A percentile compares a stretch with the other conserved stretches of the same genome.
Evolutionary conservation across 2,888 invertebrate genomes (phyloP).

Genomic region (Serrognathus titanus): DNA sequence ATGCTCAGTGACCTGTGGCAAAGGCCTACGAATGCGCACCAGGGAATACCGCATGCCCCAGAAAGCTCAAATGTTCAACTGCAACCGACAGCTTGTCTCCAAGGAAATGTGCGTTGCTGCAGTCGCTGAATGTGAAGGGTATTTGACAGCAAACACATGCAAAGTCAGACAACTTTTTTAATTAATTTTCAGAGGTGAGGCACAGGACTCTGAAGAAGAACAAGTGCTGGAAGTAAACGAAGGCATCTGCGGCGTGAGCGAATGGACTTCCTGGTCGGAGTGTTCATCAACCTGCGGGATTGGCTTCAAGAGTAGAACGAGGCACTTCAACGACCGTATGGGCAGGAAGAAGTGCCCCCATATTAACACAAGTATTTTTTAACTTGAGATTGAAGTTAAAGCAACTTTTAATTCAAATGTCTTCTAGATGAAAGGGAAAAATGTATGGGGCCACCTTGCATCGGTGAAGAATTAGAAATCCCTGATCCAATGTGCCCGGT

Average conservation of each 20-base stretch:
- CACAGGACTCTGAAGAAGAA: conserved; percentile 26
- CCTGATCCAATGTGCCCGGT: conserved; percentile 69
- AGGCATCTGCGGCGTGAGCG: conserved; percentile 63
- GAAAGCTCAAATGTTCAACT: conserved; percentile 68
- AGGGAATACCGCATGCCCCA: conserved; percentile 68
- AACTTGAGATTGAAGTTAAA: no score
- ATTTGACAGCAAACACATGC: conserved; percentile 41
- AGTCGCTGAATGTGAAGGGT: conserved; percentile 69
- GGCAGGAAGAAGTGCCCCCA: conserved; percentile 81
- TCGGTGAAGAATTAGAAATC: conserved; percentile 53
- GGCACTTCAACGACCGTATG: conserved; percentile 71
- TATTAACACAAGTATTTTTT: conserved; percentile 55
- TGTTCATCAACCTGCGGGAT: conserved; percentile 84
- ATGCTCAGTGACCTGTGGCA: conserved; percentile 85
- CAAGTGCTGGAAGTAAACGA: conserved; percentile 36
- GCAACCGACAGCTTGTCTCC: conserved; percentile 71
- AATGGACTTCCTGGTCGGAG: conserved; percentile 80
- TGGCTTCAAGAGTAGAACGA: conserved; percentile 70
- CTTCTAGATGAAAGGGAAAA: conserved; percentile 71
- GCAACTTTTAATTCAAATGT: not conserved
- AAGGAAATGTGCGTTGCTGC: conserved; percentile 89
- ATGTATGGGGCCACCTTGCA: conserved; percentile 71
- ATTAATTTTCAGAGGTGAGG: not conserved
- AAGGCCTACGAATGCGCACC: conserved; percentile 77
- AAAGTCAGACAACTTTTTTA: not conserved